A percentile compares a stretch with the other conserved stretches of the same genome.
These are phyloP conservation scores for Philhelius pedissequus DNA, from an alignment of 2,888 invertebrate species.

Conservation along the genomic window DNA sequence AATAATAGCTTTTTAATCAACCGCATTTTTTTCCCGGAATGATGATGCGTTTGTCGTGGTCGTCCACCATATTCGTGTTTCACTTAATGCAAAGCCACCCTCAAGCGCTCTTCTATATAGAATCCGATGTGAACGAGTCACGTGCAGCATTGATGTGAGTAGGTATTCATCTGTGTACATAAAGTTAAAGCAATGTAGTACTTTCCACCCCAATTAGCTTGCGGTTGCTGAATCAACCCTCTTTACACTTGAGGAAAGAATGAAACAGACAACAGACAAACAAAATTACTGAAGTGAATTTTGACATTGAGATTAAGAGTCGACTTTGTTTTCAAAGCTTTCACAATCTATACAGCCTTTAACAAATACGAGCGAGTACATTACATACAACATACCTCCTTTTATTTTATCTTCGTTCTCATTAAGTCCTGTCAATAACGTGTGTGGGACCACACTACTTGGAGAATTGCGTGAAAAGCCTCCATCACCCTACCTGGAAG, in stretches of 20 bases:
- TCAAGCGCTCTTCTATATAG: neutral
- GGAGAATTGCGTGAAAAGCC: slow-evolving; percentile 51
- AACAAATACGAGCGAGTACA: no score
- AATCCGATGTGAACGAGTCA: slow-evolving; percentile 40
- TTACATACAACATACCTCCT: no score
- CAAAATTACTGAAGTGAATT: slow-evolving; percentile 23
- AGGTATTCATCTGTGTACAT: neutral
- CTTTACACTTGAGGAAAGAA: neutral
- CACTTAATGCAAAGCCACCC: slow-evolving; percentile 32
- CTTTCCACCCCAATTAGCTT: slow-evolving; percentile 46
- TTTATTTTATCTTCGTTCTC: neutral
- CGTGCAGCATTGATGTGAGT: slow-evolving; percentile 38
- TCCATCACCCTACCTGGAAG: slow-evolving; percentile 39
- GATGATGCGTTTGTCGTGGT: slow-evolving; percentile 43
- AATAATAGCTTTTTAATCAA: slow-evolving; percentile 10
- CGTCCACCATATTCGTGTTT: slow-evolving; percentile 44
- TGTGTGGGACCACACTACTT: slow-evolving; percentile 16
- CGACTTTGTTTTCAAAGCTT: slow-evolving; percentile 2
- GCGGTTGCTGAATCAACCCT: slow-evolving; percentile 32
- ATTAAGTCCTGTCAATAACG: neutral
- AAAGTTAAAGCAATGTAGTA: neutral
- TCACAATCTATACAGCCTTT: neutral
- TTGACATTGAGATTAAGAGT: neutral
- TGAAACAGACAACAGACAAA: neutral
- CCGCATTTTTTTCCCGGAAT: slow-evolving; percentile 42